Conservation (phyloP, 2,797 vertebrate genomes). For the Crotalus adamanteus region DNA sequence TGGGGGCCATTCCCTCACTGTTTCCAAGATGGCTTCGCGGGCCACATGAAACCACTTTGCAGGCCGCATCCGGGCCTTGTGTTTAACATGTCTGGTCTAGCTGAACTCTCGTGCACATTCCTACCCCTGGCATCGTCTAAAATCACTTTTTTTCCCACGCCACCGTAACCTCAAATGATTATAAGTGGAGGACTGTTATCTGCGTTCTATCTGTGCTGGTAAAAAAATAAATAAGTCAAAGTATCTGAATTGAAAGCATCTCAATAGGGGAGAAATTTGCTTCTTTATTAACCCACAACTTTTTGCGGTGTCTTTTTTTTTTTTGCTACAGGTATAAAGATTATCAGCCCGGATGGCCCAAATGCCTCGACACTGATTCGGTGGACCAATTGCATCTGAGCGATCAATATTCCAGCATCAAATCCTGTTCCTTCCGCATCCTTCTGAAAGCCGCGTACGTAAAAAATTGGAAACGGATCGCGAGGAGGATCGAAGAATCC, state of each 20-base stretch:
- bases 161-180: too few species aligned
- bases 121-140: too few species aligned
- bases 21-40: too few species aligned
- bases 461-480: accelerated
- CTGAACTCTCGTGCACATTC: too few species aligned
- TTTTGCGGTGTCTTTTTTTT: neutral
- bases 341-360: slow-evolving; percentile 1
- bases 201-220: neutral
- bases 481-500: neutral
- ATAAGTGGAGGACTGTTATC: too few species aligned
- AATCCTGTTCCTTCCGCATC: neutral
- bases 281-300: neutral
- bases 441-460: neutral
- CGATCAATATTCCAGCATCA: neutral
- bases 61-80: too few species aligned
- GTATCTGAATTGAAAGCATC: neutral
- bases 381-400: neutral
- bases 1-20: too few species aligned
- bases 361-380: neutral
- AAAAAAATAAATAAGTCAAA: neutral
- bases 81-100: too few species aligned
- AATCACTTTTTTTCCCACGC: too few species aligned
- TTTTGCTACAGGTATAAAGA: slow-evolving; percentile 24
- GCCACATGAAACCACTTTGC: too few species aligned
- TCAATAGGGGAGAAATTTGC: too few species aligned